Evolutionary conservation across 1,140 invertebrate genomes (phyloP).

Genomic region (Hyposmocoma kahamanoa): DNA sequence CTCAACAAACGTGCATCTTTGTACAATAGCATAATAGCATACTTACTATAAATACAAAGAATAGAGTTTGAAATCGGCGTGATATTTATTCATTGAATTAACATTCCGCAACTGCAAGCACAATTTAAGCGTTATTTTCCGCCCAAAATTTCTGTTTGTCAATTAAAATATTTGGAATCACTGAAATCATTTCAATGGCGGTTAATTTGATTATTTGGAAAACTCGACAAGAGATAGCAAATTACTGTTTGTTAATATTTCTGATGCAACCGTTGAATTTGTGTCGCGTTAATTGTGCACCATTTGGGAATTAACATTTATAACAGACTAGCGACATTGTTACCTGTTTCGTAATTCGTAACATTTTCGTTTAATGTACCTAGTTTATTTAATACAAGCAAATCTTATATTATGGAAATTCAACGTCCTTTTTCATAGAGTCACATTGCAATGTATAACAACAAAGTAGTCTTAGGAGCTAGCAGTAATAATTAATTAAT

Average conservation of each 20-base stretch:
- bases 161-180: constrained; percentile 70
- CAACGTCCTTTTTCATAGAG: too few species aligned
- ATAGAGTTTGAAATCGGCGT: too few species aligned
- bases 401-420: too few species aligned
- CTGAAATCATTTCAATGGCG: constrained; percentile 55
- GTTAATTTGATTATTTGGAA: constrained; percentile 53
- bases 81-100: constrained; percentile 61
- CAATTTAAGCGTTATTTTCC: constrained; percentile 60
- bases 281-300: constrained; percentile 29
- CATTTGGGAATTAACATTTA: neutral
- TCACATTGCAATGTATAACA: too few species aligned
- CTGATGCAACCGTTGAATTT: constrained; percentile 16
- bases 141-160: constrained; percentile 61
- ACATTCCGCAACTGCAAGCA: constrained; percentile 58
- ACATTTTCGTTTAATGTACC: neutral
- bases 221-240: constrained; percentile 37
- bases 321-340: neutral
- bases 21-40: too few species aligned
- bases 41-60: too few species aligned
- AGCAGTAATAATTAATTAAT: too few species aligned
- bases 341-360: neutral
- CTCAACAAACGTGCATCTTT: too few species aligned
- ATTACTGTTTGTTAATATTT: constrained; percentile 19
- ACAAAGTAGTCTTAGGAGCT: too few species aligned
- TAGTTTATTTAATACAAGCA: too few species aligned